These are phyloP conservation scores for Forbesichthys papilliferus DNA, from an alignment of 2,113 vertebrate species.

Conservation along the genomic window DNA sequence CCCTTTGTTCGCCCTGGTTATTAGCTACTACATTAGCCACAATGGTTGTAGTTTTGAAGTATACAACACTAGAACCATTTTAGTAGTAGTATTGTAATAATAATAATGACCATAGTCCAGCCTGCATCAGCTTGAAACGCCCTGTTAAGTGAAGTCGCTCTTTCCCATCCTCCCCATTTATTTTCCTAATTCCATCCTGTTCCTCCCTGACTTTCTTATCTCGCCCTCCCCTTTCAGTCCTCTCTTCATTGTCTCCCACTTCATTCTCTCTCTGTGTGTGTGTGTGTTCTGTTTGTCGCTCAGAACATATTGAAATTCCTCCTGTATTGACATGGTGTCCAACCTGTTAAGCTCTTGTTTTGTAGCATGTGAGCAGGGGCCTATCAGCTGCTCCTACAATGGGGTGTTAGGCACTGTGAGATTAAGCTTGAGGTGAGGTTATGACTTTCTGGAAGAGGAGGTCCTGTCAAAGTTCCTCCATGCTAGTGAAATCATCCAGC, in stretches of 20 bases:
- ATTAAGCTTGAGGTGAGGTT: slow-evolving; percentile 59
- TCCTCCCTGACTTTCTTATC: slow-evolving; percentile 1
- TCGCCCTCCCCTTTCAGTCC: neutral
- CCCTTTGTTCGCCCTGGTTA: neutral
- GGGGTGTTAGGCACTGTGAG: slow-evolving; percentile 47
- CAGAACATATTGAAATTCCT: slow-evolving; percentile 67
- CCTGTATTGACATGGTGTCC: slow-evolving; percentile 19
- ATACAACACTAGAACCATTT: too few species aligned
- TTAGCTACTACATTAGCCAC: too few species aligned
- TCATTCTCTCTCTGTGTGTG: neutral
- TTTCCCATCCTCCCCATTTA: neutral
- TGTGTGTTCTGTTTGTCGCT: slow-evolving; percentile 2
- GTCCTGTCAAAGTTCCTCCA: neutral
- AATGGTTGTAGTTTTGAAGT: too few species aligned
- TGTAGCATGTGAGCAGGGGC: slow-evolving; percentile 8
- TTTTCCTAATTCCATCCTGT: neutral
- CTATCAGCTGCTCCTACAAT: slow-evolving; percentile 43
- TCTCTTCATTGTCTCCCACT: neutral
- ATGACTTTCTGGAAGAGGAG: slow-evolving; percentile 51
- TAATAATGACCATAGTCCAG: too few species aligned
- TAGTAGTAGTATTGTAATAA: too few species aligned
- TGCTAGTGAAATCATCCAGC: too few species aligned
- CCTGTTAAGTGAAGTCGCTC: neutral
- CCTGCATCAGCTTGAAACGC: neutral
- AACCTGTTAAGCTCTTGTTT: slow-evolving; percentile 43